Percentiles rank a stretch among this genome's conserved stretches.
phyloP scores from a whole-genome alignment of 2,797 vertebrate species.

The Bradypus variegatus region DNA sequence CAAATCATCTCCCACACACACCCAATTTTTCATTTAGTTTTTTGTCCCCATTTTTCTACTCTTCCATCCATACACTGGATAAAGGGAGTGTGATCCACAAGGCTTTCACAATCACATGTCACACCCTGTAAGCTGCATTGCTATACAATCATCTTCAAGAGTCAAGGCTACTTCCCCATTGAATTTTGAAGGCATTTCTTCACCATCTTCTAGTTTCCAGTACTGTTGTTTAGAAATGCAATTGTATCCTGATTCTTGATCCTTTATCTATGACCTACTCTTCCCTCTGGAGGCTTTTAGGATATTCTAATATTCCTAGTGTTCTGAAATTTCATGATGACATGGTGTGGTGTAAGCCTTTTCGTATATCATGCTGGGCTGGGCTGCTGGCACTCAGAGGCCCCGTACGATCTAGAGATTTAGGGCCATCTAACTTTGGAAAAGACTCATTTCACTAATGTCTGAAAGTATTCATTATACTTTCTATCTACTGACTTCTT shows the following conservation, averaged over 20 bases:
- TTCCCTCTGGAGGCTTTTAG: slow-evolving; percentile 10
- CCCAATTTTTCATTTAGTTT: too few species aligned
- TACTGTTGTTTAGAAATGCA: background rate
- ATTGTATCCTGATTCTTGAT: background rate
- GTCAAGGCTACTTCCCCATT: background rate
- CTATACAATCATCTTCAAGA: too few species aligned
- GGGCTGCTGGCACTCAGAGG: background rate
- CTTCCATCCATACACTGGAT: too few species aligned
- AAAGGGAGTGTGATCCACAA: too few species aligned
- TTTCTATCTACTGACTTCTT: background rate
- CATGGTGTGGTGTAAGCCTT: background rate
- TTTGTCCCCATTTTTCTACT: too few species aligned
- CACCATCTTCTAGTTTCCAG: background rate
- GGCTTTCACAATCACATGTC: too few species aligned
- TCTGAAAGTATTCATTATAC: background rate
- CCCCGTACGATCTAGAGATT: background rate
- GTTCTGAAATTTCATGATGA: background rate
- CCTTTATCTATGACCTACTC: background rate
- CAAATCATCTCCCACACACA: too few species aligned
- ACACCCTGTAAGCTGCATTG: too few species aligned
- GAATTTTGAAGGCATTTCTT: slow-evolving; percentile 10
- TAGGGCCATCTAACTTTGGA: background rate
- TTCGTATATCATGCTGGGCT: background rate
- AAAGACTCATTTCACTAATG: background rate
- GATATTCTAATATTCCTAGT: background rate